These are phyloP conservation scores for Sebastes trivittatus DNA, from an alignment of 2,797 vertebrate species.

Conservation along the genomic window DNA sequence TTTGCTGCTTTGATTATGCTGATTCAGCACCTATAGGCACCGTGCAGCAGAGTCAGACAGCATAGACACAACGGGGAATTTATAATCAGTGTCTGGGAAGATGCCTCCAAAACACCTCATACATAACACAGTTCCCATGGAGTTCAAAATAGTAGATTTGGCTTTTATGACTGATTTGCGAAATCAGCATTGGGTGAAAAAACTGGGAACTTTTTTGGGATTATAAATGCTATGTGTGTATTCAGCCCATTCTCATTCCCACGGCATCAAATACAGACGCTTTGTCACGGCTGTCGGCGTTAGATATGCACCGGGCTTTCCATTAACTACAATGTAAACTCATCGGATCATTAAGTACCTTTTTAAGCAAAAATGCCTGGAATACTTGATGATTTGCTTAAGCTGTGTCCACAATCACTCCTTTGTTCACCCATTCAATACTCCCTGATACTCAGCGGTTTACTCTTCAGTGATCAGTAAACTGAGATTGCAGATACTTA, in stretches of 20 bases:
- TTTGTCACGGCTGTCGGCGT: too few relatives aligned
- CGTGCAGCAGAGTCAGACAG: conserved; percentile 20
- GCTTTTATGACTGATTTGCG: not conserved
- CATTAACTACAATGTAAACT: too few relatives aligned
- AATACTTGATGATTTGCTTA: not conserved
- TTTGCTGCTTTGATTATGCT: conserved; percentile 36
- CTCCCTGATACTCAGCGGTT: not conserved
- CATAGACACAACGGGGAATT: not conserved
- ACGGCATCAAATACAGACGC: too few relatives aligned
- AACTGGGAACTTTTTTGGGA: not conserved
- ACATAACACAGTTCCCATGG: not conserved
- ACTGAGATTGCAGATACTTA: not conserved
- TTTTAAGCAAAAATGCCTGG: not conserved
- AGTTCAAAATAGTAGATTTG: not conserved
- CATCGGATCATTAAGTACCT: not conserved
- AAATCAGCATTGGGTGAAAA: not conserved
- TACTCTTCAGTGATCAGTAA: not conserved
- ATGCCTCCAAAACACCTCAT: not conserved
- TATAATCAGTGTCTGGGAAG: conserved; percentile 6
- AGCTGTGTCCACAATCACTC: not conserved
- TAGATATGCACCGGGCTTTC: too few relatives aligned
- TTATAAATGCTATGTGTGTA: not conserved
- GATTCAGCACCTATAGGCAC: conserved; percentile 39
- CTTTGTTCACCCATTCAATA: not conserved
- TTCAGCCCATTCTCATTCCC: too few relatives aligned